phyloP scores from a whole-genome alignment of 2,888 invertebrate genomes.

The Marronus borbonicus region DNA sequence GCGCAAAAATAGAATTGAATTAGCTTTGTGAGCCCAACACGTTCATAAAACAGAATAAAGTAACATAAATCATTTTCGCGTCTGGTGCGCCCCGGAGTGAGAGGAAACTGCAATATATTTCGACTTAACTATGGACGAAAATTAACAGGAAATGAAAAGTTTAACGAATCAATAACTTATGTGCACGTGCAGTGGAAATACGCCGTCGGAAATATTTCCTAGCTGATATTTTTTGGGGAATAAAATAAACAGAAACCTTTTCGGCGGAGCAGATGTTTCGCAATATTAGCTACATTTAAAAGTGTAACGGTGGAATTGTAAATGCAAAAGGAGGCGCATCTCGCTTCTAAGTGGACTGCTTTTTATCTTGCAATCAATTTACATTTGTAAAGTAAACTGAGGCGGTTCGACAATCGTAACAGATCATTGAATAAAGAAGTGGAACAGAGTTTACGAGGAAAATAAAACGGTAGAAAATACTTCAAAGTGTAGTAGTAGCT shows the following conservation, averaged over 20 bases:
- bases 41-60: slow-evolving; percentile 29
- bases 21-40: slow-evolving; percentile 4
- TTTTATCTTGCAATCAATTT: not conserved
- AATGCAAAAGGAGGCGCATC: not conserved
- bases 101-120: slow-evolving; percentile 34
- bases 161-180: slow-evolving; percentile 36
- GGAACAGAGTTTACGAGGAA: no score
- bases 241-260: not conserved
- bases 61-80: slow-evolving; percentile 20
- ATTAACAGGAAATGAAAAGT: slow-evolving; percentile 41
- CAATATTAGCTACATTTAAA: not conserved
- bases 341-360: not conserved
- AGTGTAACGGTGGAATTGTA: not conserved
- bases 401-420: not conserved
- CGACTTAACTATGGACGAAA: slow-evolving; percentile 25
- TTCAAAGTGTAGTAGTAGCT: no score
- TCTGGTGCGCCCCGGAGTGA: not conserved
- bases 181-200: not conserved
- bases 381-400: not conserved
- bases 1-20: not conserved
- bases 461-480: no score
- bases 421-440: not conserved
- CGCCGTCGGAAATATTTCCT: slow-evolving; percentile 3
- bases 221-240: slow-evolving; percentile 4
- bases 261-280: not conserved